Conservation (phyloP, 2,888 invertebrate genomes). For the Prosopocoilus inquinatus region DNA sequence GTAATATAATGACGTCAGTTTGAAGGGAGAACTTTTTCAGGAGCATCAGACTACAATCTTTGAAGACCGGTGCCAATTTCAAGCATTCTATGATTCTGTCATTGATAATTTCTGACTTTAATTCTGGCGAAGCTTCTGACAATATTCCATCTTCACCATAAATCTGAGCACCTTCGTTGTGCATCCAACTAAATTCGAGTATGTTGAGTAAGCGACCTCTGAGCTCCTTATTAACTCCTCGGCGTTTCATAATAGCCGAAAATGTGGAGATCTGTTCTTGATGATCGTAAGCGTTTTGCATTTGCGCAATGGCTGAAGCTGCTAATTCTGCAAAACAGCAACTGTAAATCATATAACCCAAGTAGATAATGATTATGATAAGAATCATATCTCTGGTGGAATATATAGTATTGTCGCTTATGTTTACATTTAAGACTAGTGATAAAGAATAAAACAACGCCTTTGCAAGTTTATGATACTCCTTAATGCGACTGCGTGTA, state of each 20-base stretch:
- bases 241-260: conserved; percentile 14
- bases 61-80: conserved; percentile 12
- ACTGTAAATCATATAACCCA: conserved; percentile 6
- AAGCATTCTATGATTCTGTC: conserved; percentile 19
- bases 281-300: conserved; percentile 12
- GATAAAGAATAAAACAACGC: conserved; percentile 9
- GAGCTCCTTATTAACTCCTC: conserved; percentile 13
- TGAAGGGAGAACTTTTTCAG: conserved; percentile 13
- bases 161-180: conserved; percentile 19
- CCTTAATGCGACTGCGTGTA: background rate
- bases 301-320: conserved; percentile 7
- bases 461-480: background rate
- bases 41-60: conserved; percentile 6
- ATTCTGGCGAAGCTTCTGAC: conserved; percentile 16
- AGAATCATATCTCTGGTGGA: conserved; percentile 9
- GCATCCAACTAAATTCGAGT: conserved; percentile 16
- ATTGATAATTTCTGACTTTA: conserved; percentile 16
- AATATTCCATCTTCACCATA: conserved; percentile 17
- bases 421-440: conserved; percentile 7
- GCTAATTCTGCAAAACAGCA: conserved; percentile 15
- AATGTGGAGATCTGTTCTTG: conserved; percentile 18
- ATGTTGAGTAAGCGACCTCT: conserved; percentile 16
- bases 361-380: conserved; percentile 3
- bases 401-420: conserved; percentile 11
- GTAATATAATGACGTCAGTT: conserved; percentile 18